These are phyloP conservation scores for Ceyx margarethae DNA, from an alignment of 2,113 vertebrate species.

Conservation along the genomic window DNA sequence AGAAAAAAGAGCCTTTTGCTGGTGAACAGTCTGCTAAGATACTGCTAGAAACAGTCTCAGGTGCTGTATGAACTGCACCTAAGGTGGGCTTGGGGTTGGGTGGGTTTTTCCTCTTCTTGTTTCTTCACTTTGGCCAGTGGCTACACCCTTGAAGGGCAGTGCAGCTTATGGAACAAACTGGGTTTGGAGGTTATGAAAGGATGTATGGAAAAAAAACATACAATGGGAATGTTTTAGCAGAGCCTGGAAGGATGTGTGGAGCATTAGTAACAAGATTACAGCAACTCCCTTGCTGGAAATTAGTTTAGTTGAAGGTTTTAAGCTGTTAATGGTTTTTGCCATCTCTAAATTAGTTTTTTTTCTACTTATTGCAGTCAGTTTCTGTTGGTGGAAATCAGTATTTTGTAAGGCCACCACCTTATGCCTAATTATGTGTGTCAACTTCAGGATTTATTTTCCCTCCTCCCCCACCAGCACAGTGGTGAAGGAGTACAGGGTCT, in stretches of 20 bases:
- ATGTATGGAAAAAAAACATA: background rate
- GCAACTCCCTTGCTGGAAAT: background rate
- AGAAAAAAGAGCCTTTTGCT: background rate
- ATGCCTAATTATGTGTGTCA: accelerated
- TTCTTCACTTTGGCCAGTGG: background rate
- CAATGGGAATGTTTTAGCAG: background rate
- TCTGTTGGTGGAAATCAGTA: background rate
- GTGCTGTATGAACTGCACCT: background rate
- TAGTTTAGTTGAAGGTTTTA: background rate
- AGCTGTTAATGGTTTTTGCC: background rate
- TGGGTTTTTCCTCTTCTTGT: background rate
- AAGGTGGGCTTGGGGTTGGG: background rate
- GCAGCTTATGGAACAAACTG: background rate
- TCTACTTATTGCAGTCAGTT: background rate
- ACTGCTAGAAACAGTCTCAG: background rate
- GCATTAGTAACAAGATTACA: background rate
- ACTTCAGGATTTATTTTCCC: background rate
- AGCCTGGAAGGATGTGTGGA: background rate
- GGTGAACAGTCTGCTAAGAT: background rate
- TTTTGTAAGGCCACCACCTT: background rate
- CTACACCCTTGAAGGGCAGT: background rate
- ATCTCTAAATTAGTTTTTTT: background rate
- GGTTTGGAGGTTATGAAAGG: background rate
- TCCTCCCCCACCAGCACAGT: background rate
- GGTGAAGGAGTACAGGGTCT: background rate